Conservation (phyloP, 2,113 vertebrate genomes). For the Campylomormyrus tamandua region DNA sequence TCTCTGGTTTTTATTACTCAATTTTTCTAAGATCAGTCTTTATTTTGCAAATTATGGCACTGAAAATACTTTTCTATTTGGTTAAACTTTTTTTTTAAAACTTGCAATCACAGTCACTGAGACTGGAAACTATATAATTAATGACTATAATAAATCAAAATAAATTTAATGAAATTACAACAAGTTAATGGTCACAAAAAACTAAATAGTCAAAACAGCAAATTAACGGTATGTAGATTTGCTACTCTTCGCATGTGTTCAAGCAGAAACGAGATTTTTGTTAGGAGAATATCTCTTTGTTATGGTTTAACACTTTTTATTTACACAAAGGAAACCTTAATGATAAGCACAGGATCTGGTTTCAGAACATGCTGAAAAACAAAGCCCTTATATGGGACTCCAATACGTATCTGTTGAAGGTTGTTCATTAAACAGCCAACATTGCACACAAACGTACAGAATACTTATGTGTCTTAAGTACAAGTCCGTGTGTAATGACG, state of each 20-base stretch:
- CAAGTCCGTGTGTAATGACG: background rate
- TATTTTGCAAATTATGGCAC: background rate
- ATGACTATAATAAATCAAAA: background rate
- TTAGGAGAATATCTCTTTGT: background rate
- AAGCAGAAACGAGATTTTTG: background rate
- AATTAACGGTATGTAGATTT: background rate
- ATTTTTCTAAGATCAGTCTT: background rate
- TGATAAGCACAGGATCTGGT: background rate
- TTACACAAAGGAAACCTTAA: background rate
- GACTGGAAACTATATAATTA: background rate
- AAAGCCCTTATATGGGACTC: background rate
- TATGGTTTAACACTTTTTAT: conserved; percentile 1
- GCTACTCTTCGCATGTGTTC: background rate
- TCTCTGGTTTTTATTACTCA: background rate
- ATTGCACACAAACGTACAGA: background rate
- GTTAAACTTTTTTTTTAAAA: background rate
- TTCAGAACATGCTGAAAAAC: background rate
- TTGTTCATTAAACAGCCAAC: background rate
- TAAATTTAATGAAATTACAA: background rate
- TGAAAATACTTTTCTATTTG: background rate
- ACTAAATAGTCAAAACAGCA: background rate
- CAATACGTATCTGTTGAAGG: background rate
- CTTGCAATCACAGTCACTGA: background rate
- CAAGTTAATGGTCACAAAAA: background rate
- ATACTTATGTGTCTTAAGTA: background rate